phyloP scores from a whole-genome alignment of 2,113 vertebrate genomes.

The Prinia subflava region DNA sequence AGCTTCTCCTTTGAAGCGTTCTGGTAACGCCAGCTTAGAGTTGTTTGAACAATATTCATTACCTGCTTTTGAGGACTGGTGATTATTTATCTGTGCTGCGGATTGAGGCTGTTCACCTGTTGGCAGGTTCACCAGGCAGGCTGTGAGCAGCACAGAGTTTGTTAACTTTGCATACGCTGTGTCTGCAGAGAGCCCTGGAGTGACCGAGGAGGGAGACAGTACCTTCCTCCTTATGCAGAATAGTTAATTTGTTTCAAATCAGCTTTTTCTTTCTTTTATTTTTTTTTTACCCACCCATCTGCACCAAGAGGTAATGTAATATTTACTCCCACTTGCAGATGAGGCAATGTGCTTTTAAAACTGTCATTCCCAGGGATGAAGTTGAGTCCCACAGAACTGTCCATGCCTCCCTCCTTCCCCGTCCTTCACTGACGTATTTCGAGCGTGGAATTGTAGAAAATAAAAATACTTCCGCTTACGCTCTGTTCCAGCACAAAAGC shows the following conservation, averaged over 20 bases:
- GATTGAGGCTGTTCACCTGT: not conserved
- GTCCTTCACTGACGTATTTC: not conserved
- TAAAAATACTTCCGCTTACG: not conserved
- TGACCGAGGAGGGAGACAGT: not conserved
- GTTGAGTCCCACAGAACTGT: not conserved
- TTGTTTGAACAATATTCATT: conserved; percentile 44
- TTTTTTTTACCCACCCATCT: not conserved
- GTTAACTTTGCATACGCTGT: not conserved
- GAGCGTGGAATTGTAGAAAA: not conserved
- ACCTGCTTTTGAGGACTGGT: not conserved
- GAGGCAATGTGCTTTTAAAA: conserved; percentile 24
- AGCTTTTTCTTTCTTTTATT: not conserved
- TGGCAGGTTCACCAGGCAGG: not conserved
- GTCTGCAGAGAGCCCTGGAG: not conserved
- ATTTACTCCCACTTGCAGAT: conserved; percentile 26
- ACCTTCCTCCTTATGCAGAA: not conserved
- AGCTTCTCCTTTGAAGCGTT: conserved; percentile 41
- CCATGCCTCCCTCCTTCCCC: not conserved
- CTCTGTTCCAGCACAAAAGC: not conserved
- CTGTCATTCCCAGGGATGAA: not conserved
- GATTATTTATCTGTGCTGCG: not conserved
- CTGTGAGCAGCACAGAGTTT: not conserved
- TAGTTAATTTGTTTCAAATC: conserved; percentile 31
- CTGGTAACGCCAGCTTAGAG: conserved; percentile 15
- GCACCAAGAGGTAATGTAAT: not conserved